Base-by-base conservation (phyloP, 2,888 invertebrate genomes). In the Acleris laterana region DNA sequence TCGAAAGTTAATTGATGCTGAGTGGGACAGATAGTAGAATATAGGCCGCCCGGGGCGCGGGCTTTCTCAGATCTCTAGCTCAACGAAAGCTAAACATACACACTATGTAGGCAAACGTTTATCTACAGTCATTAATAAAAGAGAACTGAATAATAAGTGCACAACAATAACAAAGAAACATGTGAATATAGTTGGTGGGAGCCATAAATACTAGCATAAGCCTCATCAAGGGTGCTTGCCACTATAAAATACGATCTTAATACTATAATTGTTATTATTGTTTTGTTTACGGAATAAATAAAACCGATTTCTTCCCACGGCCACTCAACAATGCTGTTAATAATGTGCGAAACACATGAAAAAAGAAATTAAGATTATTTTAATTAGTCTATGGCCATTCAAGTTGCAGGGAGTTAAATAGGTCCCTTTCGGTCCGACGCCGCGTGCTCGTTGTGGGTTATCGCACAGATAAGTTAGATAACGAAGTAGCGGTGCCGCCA, bases 1-100 rank as follows among this genome's bases (percentile, higher is more conserved):
- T 80, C 70, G 84, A 83, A 79, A 84, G 85, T 80, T 82, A 84
- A 82, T 83, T 79, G 75, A 73, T 75, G 71, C 68, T 69, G 71
- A 71, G 71, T 67, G 78, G 75, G 72, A 69, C 69, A 68, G 70
- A 69, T 74, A 71, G 72, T 69, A 55, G 74, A 76, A 82, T 78
- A 84, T 81, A 79, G 79, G 80, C 72, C 76, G 77, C 80, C 74
- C 65, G 75, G 71, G 78, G 79, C 80, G 63, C 65, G 72, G 73
- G 79, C 83, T 84, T 85, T 85, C 84, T 77, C 71, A 69, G 42
- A 64, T 55, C 65, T 64, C 56, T 72, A 72, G 75, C 71, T 74
- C 72, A 74, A 74, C 64, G 53, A 73, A 77, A 77, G 74, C 71
- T 58, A 46, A 52, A 46, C 44, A 25, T 49, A 49, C 49, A 17